Percentiles rank a stretch among this genome's conserved stretches.
Conservation (phyloP, 92 coral and sea anemone genomes). For the Paramuricea clavata region DNA sequence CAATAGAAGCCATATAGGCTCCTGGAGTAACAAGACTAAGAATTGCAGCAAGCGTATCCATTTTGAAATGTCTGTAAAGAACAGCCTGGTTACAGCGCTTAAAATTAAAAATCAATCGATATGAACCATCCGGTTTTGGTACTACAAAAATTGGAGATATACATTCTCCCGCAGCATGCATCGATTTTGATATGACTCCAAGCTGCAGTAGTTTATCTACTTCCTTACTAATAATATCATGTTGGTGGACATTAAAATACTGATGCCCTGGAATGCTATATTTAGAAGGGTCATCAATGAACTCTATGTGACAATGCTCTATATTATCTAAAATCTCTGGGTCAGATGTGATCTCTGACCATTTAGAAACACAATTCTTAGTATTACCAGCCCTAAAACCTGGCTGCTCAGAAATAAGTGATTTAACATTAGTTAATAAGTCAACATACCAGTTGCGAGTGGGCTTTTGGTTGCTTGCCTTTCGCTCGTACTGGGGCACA, state of each 20-base stretch:
- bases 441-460: conserved; percentile 27
- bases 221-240: conserved; percentile 36
- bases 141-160: too few species aligned
- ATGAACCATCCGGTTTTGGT: conserved; percentile 62
- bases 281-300: conserved; percentile 53
- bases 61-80: conserved; percentile 22
- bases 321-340: conserved; percentile 61
- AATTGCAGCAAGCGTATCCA: conserved; percentile 6
- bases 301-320: conserved; percentile 57
- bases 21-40: neutral
- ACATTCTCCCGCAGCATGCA: too few species aligned
- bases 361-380: conserved; percentile 39
- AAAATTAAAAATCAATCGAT: conserved; percentile 47
- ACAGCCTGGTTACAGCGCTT: conserved; percentile 18
- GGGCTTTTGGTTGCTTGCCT: conserved; percentile 21
- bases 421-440: neutral
- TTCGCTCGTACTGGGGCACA: conserved; percentile 60
- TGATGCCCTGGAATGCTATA: conserved; percentile 39
- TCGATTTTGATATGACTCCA: too few species aligned
- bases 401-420: conserved; percentile 34
- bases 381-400: conserved; percentile 63
- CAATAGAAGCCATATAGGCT: neutral
- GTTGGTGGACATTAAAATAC: conserved; percentile 37
- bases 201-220: conserved; percentile 30
- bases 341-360: conserved; percentile 55